Base-by-base conservation (phyloP, 2,888 invertebrate genomes). In the Acrobasis suavella region DNA sequence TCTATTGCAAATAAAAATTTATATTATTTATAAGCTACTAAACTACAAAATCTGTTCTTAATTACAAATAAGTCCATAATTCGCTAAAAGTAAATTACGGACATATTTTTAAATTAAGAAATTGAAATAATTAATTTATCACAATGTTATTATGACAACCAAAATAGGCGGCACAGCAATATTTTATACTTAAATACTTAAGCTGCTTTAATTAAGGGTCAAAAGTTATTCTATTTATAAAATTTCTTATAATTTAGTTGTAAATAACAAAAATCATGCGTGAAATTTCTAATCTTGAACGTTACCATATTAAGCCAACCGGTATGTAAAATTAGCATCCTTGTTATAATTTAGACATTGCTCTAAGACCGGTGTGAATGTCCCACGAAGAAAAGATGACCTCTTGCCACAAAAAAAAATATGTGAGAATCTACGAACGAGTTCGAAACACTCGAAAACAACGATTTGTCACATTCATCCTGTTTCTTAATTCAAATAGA, bases 241-340 rank as follows among this genome's bases (percentile, higher is more conserved):
- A 60, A 46, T 17, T 51, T 59, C 15, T 9, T 14, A 50, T 42
- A 59, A 60, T 60, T 50, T 17, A 39, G 38, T 38, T 39, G 50
- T 59, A 60, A 60, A 60, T 50, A 50, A 60, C 37, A 7, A 38
- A 50, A 51, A 32, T 58, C 14, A 39, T 38, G 9, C 10, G 16
- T 38, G 8, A 32, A 54, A 54, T 54, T 50, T 60, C 37, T 49
- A 8, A 58, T 46, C 22, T 7, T n/a, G 16, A 16, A 14, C 16
- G 2, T 58, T 37, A 37, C 49, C 15, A 50, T 58, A 39, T 16
- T 55, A 55, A 39, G 39, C 9, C 7, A 60, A 60, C 51, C 17
- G 60, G 60, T 60, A 42, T 60, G 9, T 38, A 50, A 17, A 39
- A 50, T 60, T 60, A 39, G 50, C 60, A 50, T 50, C 58, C 49